Base-by-base conservation (phyloP, 2,113 vertebrate genomes). In the western clawed frog (Xenopus tropicalis) region DNA sequence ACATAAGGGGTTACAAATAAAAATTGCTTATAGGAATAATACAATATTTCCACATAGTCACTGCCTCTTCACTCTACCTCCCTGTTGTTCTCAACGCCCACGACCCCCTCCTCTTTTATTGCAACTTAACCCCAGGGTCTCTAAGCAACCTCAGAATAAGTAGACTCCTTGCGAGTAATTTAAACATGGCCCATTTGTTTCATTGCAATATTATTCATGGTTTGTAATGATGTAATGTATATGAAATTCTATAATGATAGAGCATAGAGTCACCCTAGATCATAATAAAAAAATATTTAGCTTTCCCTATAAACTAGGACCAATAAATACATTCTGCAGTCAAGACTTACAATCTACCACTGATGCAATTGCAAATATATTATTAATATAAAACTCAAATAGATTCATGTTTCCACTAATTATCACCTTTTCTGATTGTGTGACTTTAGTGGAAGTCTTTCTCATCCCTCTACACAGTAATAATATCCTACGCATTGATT, bases 171-270 rank as follows among this genome's bases (percentile, higher is more conserved):
- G 58, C 63, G 66, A 69, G 66, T 76, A 62, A 76, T 76, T 76
- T 46, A 62, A 44, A 48, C 73, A 76, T 51, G 73, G 66, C 62
- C 59, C 73, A 76, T 76, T 76, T 76, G 73, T 76, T 76, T 76
- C 68, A 76, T 76, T 76, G 59, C 73, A 46, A 69, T 61, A 76
- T 76, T 76, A 76, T 76, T 76, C 66, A 42, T 63, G 66, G 59
- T 76, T 66, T 63, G 29, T 76, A 76, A 76, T 76, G 73, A 76
- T 76, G 72, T 74, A 74, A 74, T 44, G 24, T 69, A 69, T 69
- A 76, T 54, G 66, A 76, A 69, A 76, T 69, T 58, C 61, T 59
- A 61, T 65, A 69, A 46, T 63, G 73, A 76, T 17, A 24, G 66
- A 44, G 66, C 42, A 23, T 24, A 42, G 46, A 63, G 44, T 68